These are phyloP conservation scores for Alca torda DNA, from an alignment of 2,797 vertebrate species.

Conservation along the genomic window DNA sequence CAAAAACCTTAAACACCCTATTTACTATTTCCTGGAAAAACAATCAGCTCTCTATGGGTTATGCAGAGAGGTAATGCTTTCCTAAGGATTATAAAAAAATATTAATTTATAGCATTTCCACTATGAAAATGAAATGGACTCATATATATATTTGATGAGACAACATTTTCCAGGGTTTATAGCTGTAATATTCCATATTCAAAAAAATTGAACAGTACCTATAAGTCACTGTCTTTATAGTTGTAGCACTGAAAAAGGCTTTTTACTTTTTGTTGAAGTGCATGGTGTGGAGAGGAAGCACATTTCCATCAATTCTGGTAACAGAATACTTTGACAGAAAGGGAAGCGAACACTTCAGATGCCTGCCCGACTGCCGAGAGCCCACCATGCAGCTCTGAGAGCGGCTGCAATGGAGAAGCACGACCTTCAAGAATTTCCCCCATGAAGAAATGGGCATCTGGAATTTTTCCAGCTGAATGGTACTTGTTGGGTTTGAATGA, in stretches of 20 bases:
- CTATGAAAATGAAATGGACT: not conserved
- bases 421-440: rapidly evolving
- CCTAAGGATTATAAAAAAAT: not conserved
- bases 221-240: not conserved
- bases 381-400: not conserved
- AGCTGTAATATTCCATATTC: not conserved
- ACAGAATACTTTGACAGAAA: not conserved
- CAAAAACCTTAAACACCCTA: not conserved
- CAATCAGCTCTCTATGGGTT: not conserved
- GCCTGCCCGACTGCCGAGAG: not conserved
- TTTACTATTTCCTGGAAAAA: not conserved
- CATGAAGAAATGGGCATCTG: not conserved
- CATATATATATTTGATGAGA: not conserved
- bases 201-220: not conserved
- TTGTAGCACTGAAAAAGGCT: not conserved
- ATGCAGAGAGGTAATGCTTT: not conserved
- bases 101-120: not conserved
- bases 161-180: not conserved
- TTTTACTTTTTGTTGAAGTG: not conserved
- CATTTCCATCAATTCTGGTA: not conserved
- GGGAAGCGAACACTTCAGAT: not conserved
- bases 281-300: not conserved
- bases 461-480: not conserved
- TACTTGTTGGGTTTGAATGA: not conserved
- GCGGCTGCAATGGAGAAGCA: rapidly evolving